Conservation (phyloP, 2,113 vertebrate genomes). For the Ictidomys tridecemlineatus region DNA sequence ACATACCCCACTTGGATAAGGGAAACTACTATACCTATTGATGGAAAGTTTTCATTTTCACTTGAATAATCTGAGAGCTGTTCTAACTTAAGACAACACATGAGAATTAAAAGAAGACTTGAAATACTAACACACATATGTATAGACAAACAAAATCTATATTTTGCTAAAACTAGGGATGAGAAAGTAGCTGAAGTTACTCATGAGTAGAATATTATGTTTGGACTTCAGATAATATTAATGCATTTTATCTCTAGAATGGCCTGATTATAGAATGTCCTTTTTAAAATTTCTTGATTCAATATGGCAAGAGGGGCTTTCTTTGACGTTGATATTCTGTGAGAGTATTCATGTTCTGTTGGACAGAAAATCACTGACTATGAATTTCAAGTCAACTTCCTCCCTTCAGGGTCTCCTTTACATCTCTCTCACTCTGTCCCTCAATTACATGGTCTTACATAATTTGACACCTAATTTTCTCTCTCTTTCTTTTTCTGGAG, state of each 20-base stretch:
- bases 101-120: not conserved
- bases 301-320: not conserved
- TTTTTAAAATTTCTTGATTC: not conserved
- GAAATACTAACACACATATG: not conserved
- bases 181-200: not conserved
- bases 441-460: not conserved
- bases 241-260: not conserved
- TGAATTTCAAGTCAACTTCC: not conserved
- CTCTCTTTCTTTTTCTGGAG: not conserved
- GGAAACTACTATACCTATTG: not conserved
- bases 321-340: not conserved
- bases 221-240: not conserved
- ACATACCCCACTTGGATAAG: not conserved
- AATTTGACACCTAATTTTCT: not conserved
- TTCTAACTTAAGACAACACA: not conserved
- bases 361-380: too few relatives aligned
- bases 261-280: not conserved
- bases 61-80: not conserved
- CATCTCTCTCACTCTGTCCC: too few relatives aligned
- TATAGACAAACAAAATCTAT: conserved; percentile 11
- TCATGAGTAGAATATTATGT: not conserved
- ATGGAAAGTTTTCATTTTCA: not conserved
- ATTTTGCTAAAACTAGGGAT: not conserved
- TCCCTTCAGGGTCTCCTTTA: too few relatives aligned
- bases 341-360: not conserved